Conservation (phyloP, 2,888 invertebrate genomes). For the Oscheius sp. region DNA sequence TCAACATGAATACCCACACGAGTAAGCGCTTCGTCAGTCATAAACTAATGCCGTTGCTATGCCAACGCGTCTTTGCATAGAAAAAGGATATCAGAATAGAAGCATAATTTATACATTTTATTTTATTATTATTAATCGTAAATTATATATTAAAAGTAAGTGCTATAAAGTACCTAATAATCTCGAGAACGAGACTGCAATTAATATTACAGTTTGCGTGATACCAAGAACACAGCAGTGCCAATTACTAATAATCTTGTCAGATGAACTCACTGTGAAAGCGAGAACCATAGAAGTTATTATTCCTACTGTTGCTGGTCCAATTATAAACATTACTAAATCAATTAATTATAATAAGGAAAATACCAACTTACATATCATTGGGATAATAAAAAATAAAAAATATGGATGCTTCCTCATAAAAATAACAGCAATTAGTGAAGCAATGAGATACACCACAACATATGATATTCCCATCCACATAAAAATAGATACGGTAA, state of each 20-base stretch:
- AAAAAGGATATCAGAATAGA: not conserved
- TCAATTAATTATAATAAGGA: not conserved
- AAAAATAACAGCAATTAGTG: constrained; percentile 51
- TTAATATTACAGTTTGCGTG: constrained; percentile 55
- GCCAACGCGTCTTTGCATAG: constrained; percentile 1
- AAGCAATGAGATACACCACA: constrained; percentile 44
- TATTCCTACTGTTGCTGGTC: constrained; percentile 47
- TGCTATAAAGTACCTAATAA: constrained; percentile 59
- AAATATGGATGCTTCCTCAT: constrained; percentile 61
- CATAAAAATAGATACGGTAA: constrained; percentile 56
- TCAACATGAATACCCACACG: constrained; percentile 30
- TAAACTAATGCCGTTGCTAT: constrained; percentile 5
- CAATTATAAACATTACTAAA: constrained; percentile 50
- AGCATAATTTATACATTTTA: not conserved
- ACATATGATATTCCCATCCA: constrained; percentile 59
- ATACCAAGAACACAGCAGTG: constrained; percentile 60
- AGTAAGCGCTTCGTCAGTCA: constrained; percentile 15
- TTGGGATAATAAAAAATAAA: constrained; percentile 42
- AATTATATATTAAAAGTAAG: not conserved
- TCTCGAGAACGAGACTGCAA: constrained; percentile 54
- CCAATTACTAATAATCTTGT: constrained; percentile 52
- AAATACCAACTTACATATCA: constrained; percentile 19
- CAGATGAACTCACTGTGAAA: constrained; percentile 43
- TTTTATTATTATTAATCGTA: constrained; percentile 4
- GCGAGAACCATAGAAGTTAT: constrained; percentile 51